Evolutionary conservation across 1,140 invertebrate species (phyloP).

Genomic region (Cataglyphis hispanica): DNA sequence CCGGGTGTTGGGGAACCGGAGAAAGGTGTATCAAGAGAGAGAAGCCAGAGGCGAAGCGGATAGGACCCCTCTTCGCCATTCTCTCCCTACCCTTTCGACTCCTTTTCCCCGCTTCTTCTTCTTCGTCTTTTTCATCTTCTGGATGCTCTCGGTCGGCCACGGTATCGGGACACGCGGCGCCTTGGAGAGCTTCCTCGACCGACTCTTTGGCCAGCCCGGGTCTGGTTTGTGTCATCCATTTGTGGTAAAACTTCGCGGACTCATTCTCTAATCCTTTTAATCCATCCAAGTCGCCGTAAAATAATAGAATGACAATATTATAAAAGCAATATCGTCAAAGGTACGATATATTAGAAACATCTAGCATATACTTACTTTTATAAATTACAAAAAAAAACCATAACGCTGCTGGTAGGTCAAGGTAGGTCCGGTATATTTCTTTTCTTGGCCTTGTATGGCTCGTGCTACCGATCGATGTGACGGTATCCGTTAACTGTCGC

Average conservation of each 20-base stretch:
- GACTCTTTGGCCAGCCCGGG: conserved; percentile 33
- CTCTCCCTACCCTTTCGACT: conserved; percentile 67
- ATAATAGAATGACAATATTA: background rate
- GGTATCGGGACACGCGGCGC: conserved; percentile 15
- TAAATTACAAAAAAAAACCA: background rate
- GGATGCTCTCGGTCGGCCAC: conserved; percentile 30
- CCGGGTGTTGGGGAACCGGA: conserved; percentile 80
- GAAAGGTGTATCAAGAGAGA: conserved; percentile 84
- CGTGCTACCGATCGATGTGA: conserved; percentile 19
- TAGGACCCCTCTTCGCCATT: conserved; percentile 75
- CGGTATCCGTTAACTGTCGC: conserved; percentile 52
- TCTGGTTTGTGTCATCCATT: conserved; percentile 4
- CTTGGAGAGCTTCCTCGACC: conserved; percentile 19
- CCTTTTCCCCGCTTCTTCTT: conserved; percentile 57
- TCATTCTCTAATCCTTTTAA: background rate
- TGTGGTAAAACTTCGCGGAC: background rate
- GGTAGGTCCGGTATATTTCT: conserved; percentile 9
- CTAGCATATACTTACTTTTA: background rate
- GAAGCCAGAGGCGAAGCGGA: conserved; percentile 66
- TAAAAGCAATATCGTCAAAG: background rate
- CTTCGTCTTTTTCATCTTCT: conserved; percentile 21
- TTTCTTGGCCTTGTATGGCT: conserved; percentile 25
- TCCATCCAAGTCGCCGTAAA: no score
- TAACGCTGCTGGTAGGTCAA: background rate
- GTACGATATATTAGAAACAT: background rate